These are phyloP conservation scores for Lithophane leautieri DNA, from an alignment of 2,888 invertebrate genomes.

Conservation along the genomic window DNA sequence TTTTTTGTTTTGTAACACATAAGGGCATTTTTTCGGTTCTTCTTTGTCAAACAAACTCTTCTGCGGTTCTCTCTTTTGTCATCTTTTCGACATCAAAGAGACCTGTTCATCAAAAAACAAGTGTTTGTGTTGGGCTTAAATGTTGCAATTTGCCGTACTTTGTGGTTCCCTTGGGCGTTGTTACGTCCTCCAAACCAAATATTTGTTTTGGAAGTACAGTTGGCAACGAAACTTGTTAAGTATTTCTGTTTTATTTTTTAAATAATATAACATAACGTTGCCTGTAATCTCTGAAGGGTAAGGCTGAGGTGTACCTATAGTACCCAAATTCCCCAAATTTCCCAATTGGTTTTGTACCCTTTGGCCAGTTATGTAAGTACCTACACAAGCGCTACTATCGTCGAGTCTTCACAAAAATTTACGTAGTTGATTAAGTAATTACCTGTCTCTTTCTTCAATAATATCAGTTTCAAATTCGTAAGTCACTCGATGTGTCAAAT, in stretches of 20 bases:
- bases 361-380: too few species aligned
- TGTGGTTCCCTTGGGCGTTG: slow-evolving; percentile 48
- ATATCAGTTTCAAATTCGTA: background rate
- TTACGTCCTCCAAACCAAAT: slow-evolving; percentile 23
- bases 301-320: background rate
- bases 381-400: too few species aligned
- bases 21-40: slow-evolving; percentile 20
- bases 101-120: slow-evolving; percentile 49
- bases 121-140: slow-evolving; percentile 56
- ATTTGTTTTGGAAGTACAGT: slow-evolving; percentile 20
- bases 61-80: slow-evolving; percentile 39
- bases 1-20: slow-evolving; percentile 13
- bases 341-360: too few species aligned
- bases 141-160: slow-evolving; percentile 59
- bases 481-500: slow-evolving; percentile 1
- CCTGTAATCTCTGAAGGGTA: background rate
- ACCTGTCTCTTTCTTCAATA: background rate
- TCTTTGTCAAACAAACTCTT: slow-evolving; percentile 49
- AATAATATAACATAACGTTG: background rate
- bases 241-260: background rate
- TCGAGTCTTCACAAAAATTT: background rate
- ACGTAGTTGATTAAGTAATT: background rate
- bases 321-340: too few species aligned
- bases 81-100: slow-evolving; percentile 55
- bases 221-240: background rate